Base-by-base conservation (phyloP, 2,797 vertebrate species). In the Microctenopoma stevenorrisi region DNA sequence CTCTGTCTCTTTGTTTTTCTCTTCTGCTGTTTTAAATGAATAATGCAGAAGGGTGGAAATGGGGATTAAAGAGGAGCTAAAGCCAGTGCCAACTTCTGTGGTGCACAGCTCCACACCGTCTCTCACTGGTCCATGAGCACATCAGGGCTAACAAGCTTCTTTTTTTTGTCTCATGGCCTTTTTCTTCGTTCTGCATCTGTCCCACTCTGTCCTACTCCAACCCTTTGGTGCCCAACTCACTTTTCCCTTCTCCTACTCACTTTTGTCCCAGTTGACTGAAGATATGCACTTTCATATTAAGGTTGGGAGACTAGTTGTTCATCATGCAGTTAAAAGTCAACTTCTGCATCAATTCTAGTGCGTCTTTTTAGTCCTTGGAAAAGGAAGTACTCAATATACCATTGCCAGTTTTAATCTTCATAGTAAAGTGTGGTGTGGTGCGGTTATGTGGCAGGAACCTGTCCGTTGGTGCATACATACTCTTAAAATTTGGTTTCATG, bases 21-120 rank as follows among this genome's bases (percentile, higher is more conserved):
- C 71, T 75, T 82, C 82, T 87, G 47, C 76, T 76, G 74, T 83
- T 86, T 86, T 64, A 83, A 86, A 91, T 92, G 78, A 93, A 91
- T 91, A 87, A 91, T 90, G 86, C 85, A 90, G 78, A 73, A 79
- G 75, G 55, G 69, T 84, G 83, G 84, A 90, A 90, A 79, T 79
- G 28, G 71, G 86, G 86, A 89, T 92, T 86, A 88, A 89, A 92
- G 82, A 84, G 76, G 59, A 76, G 78, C 76, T 89, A 86, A 88
- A 89, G 90, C 82, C 89, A 84, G 68, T 76, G 83, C 82, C 81
- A 74, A 67, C 80, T 73, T 91, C 72, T 84, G 74, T 79, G 80
- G 69, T 60, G 53, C 74, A 62, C 62, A 77, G 72, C 80, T 83
- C 79, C 70, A 68, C 76, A 26, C 70, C 13, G 49, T 77, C 79